Evolutionary conservation across 2,888 invertebrate genomes (phyloP).

Genomic region (Ennomos fuscantarius): DNA sequence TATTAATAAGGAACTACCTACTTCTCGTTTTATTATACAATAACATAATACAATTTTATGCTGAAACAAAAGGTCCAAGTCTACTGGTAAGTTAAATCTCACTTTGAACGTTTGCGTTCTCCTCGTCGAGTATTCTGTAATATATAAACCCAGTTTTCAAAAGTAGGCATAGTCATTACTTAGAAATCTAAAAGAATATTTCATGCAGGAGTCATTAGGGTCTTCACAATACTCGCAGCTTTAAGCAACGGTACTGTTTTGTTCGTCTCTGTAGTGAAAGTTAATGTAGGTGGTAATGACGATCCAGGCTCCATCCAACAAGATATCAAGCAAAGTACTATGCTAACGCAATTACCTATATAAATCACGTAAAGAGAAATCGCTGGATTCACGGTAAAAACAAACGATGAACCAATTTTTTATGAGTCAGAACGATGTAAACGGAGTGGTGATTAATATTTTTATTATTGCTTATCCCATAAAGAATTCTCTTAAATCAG

Average conservation of each 20-base stretch:
- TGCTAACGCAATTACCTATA: constrained; percentile 12
- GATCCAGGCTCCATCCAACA: constrained; percentile 29
- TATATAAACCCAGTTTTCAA: constrained; percentile 25
- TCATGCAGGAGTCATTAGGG: constrained; percentile 33
- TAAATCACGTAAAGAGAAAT: constrained; percentile 16
- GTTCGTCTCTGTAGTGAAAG: constrained; percentile 30
- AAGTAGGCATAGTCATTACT: constrained; percentile 29
- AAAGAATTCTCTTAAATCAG: too few species aligned
- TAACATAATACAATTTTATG: not conserved
- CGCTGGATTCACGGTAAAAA: not conserved
- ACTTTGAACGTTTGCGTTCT: constrained; percentile 14
- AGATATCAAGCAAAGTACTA: constrained; percentile 19
- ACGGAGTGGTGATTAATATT: too few species aligned
- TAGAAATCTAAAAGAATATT: constrained; percentile 30
- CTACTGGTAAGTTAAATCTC: constrained; percentile 8
- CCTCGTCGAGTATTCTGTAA: constrained; percentile 6
- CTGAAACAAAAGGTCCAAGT: not conserved
- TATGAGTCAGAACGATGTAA: too few species aligned
- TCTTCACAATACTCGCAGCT: constrained; percentile 29
- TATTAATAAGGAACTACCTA: too few species aligned
- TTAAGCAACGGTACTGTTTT: constrained; percentile 32
- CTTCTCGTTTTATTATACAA: too few species aligned
- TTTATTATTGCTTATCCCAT: too few species aligned
- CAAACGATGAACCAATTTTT: not conserved
- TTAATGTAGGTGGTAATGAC: constrained; percentile 33